Conservation (phyloP, 2,888 invertebrate species). For the Eugnorisma glareosa region DNA sequence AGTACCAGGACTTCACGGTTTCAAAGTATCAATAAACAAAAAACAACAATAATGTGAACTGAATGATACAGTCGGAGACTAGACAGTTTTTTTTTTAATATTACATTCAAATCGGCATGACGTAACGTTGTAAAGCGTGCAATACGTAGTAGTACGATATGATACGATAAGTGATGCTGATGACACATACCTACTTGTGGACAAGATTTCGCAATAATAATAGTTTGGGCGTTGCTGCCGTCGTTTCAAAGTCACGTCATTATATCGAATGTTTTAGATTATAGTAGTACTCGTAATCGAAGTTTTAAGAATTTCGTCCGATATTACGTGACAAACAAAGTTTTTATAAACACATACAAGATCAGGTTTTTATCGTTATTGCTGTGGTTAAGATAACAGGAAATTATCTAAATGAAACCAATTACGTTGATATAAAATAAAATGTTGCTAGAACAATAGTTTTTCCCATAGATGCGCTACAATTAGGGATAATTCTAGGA, state of each 20-base stretch:
- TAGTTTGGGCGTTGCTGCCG: slow-evolving; percentile 17
- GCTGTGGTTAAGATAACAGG: slow-evolving; percentile 9
- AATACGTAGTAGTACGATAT: slow-evolving; percentile 28
- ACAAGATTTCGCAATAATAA: slow-evolving; percentile 15
- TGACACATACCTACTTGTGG: slow-evolving; percentile 29
- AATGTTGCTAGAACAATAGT: slow-evolving; percentile 34
- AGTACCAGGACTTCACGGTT: background rate
- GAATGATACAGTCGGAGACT: slow-evolving; percentile 15
- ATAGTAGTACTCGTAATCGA: no score
- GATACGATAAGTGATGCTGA: slow-evolving; percentile 19
- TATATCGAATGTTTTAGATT: background rate
- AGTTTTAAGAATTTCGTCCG: background rate
- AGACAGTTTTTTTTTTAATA: slow-evolving; percentile 50
- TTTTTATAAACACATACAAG: slow-evolving; percentile 26
- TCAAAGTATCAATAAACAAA: background rate
- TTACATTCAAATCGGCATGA: slow-evolving; percentile 34
- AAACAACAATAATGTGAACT: background rate
- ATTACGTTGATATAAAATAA: slow-evolving; percentile 20
- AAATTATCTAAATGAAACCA: slow-evolving; percentile 20
- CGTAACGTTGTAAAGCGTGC: slow-evolving; percentile 39
- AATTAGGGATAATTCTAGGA: slow-evolving; percentile 34
- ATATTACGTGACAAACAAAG: slow-evolving; percentile 20
- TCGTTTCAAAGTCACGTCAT: slow-evolving; percentile 35
- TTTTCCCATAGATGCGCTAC: slow-evolving; percentile 26
- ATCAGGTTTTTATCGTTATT: slow-evolving; percentile 26